Base-by-base conservation (phyloP, 2,888 invertebrate species). In the Drosophila anomelani region DNA sequence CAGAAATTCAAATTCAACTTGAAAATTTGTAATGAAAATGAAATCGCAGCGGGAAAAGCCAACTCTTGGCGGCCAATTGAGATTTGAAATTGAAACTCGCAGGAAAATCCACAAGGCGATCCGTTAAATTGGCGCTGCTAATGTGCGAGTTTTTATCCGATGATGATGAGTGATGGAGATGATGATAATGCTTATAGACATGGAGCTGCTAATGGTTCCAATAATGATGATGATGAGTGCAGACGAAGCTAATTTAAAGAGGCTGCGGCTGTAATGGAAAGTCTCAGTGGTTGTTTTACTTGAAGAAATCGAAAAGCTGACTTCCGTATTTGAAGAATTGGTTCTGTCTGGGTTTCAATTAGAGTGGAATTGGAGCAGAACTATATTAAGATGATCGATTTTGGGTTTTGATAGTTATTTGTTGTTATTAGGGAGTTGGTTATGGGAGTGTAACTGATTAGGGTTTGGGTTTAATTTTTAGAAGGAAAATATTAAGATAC, bases 61-160 rank as follows among this genome's bases (percentile, higher is more conserved):
- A 85, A 82, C 43, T 81, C 43, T 81, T 86, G 79, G 76, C 73
- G 71, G 68, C 64, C 82, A 87, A 79, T 76, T 85, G 80, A 77
- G 85, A 80, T 64, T 61, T 59, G 81, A 80, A 83, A 86, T 87
- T 76, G 88, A 83, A 87, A 67, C 67, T 82, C 80, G 81, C 85
- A 88, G 23, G 49, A 55, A 71, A 59, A 60, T 53, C 38, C 34
- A 53, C 38, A 47, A 60, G 29, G 36, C 56, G 64, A 54, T 53
- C 71, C 70, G 68, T 70, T 86, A 86, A 88, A 88, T 84, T 86
- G 81, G 61, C 81, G 80, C 60, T 88, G 68, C 73, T 73, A 76
- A 74, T 76, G 74, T 60, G 76, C 44, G 43, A 74, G 57, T 34
- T 51, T 34, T 44, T 49, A 41, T 51, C 47, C 36, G 46, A 67